Percentiles rank a stretch among this genome's conserved stretches.
These are phyloP conservation scores for Hirudo medicinalis DNA, from an alignment of 1,140 invertebrate species.

Conservation along the genomic window DNA sequence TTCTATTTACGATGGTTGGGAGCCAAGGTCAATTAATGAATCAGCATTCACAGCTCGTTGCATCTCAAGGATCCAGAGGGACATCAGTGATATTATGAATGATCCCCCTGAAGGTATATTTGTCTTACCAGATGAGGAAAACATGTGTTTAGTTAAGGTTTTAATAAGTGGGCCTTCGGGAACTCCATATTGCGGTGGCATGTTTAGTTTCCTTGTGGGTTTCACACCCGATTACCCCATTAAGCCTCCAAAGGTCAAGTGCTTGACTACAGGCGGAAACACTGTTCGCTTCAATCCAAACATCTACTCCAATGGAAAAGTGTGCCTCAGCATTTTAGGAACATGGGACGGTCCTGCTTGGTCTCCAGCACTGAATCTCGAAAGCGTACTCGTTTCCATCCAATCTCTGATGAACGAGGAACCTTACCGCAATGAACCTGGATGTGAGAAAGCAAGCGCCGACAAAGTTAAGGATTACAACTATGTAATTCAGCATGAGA, in stretches of 20 bases:
- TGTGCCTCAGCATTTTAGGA: conserved; percentile 52
- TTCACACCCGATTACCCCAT: conserved; percentile 47
- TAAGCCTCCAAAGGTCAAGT: conserved; percentile 45
- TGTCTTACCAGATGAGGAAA: conserved; percentile 46
- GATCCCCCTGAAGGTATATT: conserved; percentile 50
- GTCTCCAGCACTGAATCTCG: conserved; percentile 49
- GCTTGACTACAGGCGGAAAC: conserved; percentile 51
- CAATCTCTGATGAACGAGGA: conserved; percentile 50
- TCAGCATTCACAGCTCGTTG: too few relatives aligned
- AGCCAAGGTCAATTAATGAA: too few relatives aligned
- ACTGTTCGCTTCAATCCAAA: conserved; percentile 53
- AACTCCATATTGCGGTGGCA: conserved; percentile 55
- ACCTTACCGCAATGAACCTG: conserved; percentile 52
- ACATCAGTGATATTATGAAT: conserved; percentile 47
- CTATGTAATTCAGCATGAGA: conserved; percentile 48
- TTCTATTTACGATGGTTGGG: too few relatives aligned
- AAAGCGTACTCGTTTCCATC: conserved; percentile 49
- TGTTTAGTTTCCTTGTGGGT: conserved; percentile 50
- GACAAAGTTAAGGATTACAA: conserved; percentile 46
- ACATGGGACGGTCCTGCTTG: conserved; percentile 51
- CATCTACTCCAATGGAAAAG: conserved; percentile 51
- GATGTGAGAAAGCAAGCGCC: conserved; percentile 42
- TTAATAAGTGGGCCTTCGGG: conserved; percentile 52
- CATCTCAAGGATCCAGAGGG: conserved; percentile 22
- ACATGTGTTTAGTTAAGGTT: conserved; percentile 47